These are phyloP conservation scores for Aythya baeri DNA, from an alignment of 2,113 vertebrate species.

Conservation along the genomic window DNA sequence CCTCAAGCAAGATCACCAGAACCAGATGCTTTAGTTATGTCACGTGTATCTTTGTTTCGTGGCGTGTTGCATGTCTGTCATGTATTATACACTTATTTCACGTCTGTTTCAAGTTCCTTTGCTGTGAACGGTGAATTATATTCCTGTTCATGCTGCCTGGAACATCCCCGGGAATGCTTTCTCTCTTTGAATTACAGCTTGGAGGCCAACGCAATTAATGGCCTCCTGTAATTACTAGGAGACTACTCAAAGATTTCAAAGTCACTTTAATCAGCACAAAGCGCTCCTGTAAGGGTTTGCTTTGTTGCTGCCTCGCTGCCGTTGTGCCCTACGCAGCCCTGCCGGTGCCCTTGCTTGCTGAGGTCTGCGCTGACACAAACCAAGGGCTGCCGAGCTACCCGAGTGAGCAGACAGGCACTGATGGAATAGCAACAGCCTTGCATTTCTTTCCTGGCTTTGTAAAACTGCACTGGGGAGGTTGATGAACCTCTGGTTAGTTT, in stretches of 20 bases:
- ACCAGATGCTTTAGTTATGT: rapidly evolving
- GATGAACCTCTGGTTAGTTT: neutral
- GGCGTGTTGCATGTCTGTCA: too few relatives aligned
- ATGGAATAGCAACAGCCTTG: too few relatives aligned
- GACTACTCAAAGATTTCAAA: neutral
- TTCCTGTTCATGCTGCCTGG: rapidly evolving
- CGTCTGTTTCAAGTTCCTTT: neutral
- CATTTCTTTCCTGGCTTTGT: neutral
- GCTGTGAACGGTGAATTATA: rapidly evolving
- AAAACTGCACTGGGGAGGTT: neutral
- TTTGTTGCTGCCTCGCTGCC: neutral
- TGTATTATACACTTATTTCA: neutral
- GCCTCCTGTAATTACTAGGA: neutral
- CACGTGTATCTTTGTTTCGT: rapidly evolving
- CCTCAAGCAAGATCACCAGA: rapidly evolving
- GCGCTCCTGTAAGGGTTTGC: neutral
- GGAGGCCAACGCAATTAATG: neutral
- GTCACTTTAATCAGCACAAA: neutral
- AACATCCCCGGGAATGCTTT: neutral
- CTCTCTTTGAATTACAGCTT: neutral
- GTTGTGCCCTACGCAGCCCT: neutral
- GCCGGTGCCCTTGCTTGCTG: rapidly evolving
- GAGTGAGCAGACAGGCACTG: neutral
- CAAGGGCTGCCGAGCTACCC: neutral
- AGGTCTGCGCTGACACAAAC: neutral